Percentiles rank a stretch among this genome's conserved stretches.
These are phyloP conservation scores for Dioctria linearis DNA, from an alignment of 2,888 invertebrate species.

Conservation along the genomic window DNA sequence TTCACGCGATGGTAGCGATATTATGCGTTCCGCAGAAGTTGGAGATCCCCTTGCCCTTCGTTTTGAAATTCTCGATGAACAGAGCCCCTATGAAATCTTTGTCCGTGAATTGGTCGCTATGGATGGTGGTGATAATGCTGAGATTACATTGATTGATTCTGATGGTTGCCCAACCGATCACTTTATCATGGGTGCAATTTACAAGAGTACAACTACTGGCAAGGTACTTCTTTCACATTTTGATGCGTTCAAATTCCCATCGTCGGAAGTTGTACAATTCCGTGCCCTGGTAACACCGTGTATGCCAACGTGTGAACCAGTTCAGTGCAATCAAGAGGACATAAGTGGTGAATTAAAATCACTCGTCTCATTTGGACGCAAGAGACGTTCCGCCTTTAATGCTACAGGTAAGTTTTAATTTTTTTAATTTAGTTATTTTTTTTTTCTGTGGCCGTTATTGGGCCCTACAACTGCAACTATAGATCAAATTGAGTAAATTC, in stretches of 20 bases:
- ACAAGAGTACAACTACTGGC: constrained; percentile 84
- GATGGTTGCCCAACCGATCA: constrained; percentile 94
- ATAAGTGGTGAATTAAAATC: constrained; percentile 87
- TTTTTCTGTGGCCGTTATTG: background rate
- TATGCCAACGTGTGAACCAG: constrained; percentile 93
- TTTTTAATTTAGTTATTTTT: background rate
- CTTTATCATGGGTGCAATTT: constrained; percentile 93
- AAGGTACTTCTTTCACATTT: constrained; percentile 91
- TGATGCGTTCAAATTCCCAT: constrained; percentile 97
- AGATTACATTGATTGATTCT: constrained; percentile 92
- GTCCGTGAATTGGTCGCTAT: constrained; percentile 94
- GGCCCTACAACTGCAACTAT: background rate
- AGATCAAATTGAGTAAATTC: constrained; percentile 6
- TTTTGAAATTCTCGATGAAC: constrained; percentile 93
- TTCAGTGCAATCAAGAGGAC: constrained; percentile 89
- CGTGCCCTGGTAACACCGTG: constrained; percentile 95
- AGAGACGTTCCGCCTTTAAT: constrained; percentile 78
- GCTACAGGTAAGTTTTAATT: constrained; percentile 65
- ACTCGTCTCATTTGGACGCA: constrained; percentile 87
- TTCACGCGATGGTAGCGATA: constrained; percentile 86
- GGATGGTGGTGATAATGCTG: constrained; percentile 94
- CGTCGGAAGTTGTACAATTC: constrained; percentile 95
- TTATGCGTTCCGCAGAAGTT: constrained; percentile 90
- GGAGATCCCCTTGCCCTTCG: constrained; percentile 92
- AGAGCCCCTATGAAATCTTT: constrained; percentile 96